phyloP scores from a whole-genome alignment of 2,113 vertebrate genomes.

The Myiozetetes cayanensis region DNA sequence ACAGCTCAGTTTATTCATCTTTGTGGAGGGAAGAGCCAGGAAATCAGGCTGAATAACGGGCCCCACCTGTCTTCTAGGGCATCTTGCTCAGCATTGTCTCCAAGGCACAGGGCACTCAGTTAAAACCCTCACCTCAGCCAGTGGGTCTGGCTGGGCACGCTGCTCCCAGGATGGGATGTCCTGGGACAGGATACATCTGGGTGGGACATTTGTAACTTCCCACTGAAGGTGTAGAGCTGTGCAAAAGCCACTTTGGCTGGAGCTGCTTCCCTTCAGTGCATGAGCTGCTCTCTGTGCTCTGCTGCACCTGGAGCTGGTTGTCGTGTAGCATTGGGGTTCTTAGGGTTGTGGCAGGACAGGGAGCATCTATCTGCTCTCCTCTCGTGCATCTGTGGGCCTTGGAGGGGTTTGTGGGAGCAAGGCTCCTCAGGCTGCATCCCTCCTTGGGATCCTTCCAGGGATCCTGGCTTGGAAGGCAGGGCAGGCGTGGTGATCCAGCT shows the following conservation, averaged over 20 bases:
- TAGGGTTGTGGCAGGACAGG: background rate
- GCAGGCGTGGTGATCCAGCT: fast-evolving
- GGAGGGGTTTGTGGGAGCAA: background rate
- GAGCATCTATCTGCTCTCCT: background rate
- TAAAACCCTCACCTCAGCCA: background rate
- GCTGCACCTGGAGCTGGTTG: background rate
- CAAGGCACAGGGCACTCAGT: background rate
- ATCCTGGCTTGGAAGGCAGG: background rate
- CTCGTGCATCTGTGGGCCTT: fast-evolving
- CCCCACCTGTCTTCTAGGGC: background rate
- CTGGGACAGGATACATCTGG: background rate
- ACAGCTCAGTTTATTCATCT: background rate
- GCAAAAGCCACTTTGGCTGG: background rate
- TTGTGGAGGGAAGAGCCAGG: background rate
- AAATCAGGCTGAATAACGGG: background rate
- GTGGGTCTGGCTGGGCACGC: fast-evolving
- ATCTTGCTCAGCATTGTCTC: background rate
- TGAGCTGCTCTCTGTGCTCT: background rate
- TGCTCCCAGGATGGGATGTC: background rate
- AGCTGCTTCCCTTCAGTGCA: fast-evolving
- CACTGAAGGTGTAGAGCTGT: background rate
- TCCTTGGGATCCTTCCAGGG: background rate
- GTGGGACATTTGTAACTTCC: background rate
- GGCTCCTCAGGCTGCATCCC: background rate
- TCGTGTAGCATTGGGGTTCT: background rate